A percentile compares a stretch with the other conserved stretches of the same genome.
Conservation (phyloP, 2,113 vertebrate species). For the Sinocyclocheilus maitianheensis region DNA sequence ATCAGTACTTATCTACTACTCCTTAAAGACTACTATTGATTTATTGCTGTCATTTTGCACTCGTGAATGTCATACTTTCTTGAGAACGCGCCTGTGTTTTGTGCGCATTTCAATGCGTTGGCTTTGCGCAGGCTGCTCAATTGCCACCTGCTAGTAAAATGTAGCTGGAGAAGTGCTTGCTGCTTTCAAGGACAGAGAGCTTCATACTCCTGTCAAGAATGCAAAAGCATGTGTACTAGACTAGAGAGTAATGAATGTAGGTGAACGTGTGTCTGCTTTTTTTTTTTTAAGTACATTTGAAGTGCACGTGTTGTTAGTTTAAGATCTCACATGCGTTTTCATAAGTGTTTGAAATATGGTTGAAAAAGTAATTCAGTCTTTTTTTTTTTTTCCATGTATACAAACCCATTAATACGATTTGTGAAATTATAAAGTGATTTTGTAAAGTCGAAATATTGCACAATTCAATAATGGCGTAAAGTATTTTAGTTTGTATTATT, state of each 20-base stretch:
- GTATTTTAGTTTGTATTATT: not conserved
- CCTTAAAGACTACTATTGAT: not conserved
- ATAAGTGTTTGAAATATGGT: not conserved
- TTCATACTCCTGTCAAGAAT: not conserved
- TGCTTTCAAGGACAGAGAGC: slow-evolving; percentile 1
- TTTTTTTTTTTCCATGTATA: not conserved
- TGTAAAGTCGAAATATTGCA: not conserved
- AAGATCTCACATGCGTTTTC: not conserved
- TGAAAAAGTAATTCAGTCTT: no score
- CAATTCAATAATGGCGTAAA: not conserved
- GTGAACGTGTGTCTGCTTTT: not conserved
- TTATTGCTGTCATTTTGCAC: not conserved
- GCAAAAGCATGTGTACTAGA: not conserved
- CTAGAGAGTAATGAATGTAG: not conserved
- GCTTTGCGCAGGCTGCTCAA: not conserved
- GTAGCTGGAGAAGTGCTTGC: not conserved
- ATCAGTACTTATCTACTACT: not conserved
- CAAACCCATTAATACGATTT: not conserved
- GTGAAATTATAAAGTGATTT: not conserved
- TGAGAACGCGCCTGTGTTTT: not conserved
- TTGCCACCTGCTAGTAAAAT: not conserved
- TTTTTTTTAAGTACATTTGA: not conserved
- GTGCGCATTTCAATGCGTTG: not conserved
- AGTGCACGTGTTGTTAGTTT: not conserved
- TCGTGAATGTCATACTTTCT: not conserved